A percentile compares a stretch with the other conserved stretches of the same genome.
Evolutionary conservation across 2,888 invertebrate genomes (phyloP).

Genomic region (Patella pellucida): DNA sequence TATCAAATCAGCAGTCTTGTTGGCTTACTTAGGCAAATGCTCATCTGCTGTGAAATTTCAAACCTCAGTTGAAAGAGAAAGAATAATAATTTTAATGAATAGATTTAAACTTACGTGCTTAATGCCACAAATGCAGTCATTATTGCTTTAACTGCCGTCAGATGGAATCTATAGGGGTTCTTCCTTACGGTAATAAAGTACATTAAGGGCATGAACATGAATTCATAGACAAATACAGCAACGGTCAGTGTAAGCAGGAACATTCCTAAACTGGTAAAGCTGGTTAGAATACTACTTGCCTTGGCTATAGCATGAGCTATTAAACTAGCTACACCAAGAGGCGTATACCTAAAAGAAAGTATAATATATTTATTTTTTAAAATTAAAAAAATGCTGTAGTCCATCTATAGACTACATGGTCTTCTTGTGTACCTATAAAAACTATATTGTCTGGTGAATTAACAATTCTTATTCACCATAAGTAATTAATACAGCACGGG

Average conservation of each 20-base stretch:
- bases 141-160: slow-evolving; percentile 36
- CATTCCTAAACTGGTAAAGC: slow-evolving; percentile 48
- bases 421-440: too few relatives aligned
- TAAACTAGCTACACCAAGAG: slow-evolving; percentile 55
- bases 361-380: background rate
- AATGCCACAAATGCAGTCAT: slow-evolving; percentile 46
- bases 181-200: slow-evolving; percentile 42
- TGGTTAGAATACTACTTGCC: slow-evolving; percentile 37
- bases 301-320: slow-evolving; percentile 46
- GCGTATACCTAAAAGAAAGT: slow-evolving; percentile 49
- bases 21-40: too few relatives aligned
- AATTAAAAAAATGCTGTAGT: too few relatives aligned
- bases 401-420: too few relatives aligned
- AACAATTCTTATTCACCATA: too few relatives aligned
- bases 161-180: slow-evolving; percentile 46
- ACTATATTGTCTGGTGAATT: too few relatives aligned
- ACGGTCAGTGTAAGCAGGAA: slow-evolving; percentile 46
- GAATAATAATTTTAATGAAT: background rate
- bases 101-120: slow-evolving; percentile 36
- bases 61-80: too few relatives aligned
- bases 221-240: slow-evolving; percentile 43
- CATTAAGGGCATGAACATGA: slow-evolving; percentile 46
- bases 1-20: too few relatives aligned
- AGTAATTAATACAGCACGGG: too few relatives aligned
- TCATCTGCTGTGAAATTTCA: too few relatives aligned